Evolutionary conservation across 2,113 vertebrate genomes (phyloP).

Genomic region (Syrrhaptes paradoxus): DNA sequence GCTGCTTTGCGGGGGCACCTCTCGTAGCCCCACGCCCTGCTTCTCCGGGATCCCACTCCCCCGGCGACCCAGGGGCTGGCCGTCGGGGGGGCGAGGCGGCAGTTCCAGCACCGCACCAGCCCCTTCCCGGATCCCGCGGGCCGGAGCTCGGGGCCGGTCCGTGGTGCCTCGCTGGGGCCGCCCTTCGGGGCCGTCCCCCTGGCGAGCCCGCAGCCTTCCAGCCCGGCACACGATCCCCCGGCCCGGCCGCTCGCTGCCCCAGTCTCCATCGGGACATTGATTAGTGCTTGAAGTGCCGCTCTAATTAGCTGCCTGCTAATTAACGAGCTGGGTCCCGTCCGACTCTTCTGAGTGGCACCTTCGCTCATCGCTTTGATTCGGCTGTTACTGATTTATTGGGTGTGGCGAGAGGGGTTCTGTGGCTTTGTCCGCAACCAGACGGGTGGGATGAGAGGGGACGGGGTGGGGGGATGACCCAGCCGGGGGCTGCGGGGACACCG

Average conservation of each 20-base stretch:
- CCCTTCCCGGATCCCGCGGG: background rate
- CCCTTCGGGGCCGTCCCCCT: background rate
- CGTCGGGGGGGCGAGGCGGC: background rate
- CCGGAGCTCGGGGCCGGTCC: background rate
- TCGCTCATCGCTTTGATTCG: slow-evolving; percentile 78
- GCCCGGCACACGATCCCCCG: background rate
- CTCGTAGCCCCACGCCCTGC: no score
- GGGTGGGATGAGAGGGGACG: background rate
- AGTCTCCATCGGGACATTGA: slow-evolving; percentile 87
- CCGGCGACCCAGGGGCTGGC: background rate
- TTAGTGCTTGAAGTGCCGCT: slow-evolving; percentile 84
- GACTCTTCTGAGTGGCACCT: slow-evolving; percentile 79
- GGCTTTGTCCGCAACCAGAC: background rate
- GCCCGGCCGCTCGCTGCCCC: slow-evolving; percentile 66
- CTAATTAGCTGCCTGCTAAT: slow-evolving; percentile 88
- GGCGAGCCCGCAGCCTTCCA: background rate
- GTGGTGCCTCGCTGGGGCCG: background rate
- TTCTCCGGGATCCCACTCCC: background rate
- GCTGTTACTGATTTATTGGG: background rate
- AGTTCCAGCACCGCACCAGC: background rate
- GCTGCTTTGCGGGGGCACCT: background rate
- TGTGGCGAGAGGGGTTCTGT: background rate
- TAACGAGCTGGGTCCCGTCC: slow-evolving; percentile 76
- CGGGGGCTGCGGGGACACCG: background rate
- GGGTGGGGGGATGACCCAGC: background rate